A percentile compares a stretch with the other conserved stretches of the same genome.
phyloP scores from a whole-genome alignment of 2,797 vertebrate species.

The Lagocephalus sceleratus region DNA sequence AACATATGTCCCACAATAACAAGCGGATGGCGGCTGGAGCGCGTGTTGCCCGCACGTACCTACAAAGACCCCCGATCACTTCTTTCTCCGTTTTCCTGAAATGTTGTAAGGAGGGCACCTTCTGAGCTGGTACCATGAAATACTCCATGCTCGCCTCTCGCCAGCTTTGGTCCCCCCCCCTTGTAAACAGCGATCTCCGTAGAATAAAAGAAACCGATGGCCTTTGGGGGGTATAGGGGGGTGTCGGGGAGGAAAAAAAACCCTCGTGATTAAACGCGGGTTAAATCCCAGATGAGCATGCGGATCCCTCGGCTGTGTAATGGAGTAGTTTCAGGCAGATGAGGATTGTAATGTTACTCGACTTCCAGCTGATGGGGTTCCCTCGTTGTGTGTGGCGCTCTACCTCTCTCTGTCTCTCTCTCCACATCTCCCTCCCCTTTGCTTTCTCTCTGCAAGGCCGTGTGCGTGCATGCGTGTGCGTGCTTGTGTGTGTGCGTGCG shows the following conservation, averaged over 20 bases:
- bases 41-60: conserved; percentile 78
- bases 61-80: conserved; percentile 96
- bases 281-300: conserved; percentile 25
- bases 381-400: conserved; percentile 80
- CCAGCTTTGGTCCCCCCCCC: conserved; percentile 66
- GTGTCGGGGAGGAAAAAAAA: conserved; percentile 5
- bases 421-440: conserved; percentile 43
- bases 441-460: conserved; percentile 64
- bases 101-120: conserved; percentile 94
- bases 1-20: conserved; percentile 40
- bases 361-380: conserved; percentile 85
- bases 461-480: conserved; percentile 75
- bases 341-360: conserved; percentile 81
- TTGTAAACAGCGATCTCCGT: conserved; percentile 27
- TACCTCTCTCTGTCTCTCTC: conserved; percentile 44
- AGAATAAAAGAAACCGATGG: conserved; percentile 28
- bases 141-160: conserved; percentile 91
- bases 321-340: conserved; percentile 63
- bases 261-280: conserved; percentile 28
- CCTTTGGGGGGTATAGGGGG: conserved; percentile 1
- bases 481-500: conserved; percentile 75
- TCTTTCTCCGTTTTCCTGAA: conserved; percentile 98
- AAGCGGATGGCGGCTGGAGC: conserved; percentile 9
- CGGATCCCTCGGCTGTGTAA: conserved; percentile 39
- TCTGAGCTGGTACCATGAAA: conserved; percentile 97